phyloP scores from a whole-genome alignment of 1,140 invertebrate genomes.

The Megalopta genalis region DNA sequence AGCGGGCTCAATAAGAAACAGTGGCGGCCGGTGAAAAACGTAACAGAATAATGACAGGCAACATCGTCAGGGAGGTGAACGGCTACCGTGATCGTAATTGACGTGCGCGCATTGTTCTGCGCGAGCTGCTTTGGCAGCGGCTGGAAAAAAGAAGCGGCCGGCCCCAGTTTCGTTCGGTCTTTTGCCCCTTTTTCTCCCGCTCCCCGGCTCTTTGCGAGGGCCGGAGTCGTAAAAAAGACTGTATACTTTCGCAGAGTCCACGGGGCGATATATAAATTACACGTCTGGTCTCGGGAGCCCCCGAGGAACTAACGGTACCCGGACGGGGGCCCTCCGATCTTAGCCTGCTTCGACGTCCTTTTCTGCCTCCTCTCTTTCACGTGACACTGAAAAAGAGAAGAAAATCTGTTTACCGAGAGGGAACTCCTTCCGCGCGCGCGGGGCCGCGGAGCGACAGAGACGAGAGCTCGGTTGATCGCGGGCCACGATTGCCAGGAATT shows the following conservation, averaged over 20 bases:
- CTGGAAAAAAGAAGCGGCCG: slow-evolving; percentile 25
- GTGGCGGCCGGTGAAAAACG: slow-evolving; percentile 13
- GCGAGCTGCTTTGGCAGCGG: slow-evolving; percentile 19
- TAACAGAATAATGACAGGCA: slow-evolving; percentile 48
- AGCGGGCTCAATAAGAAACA: slow-evolving; percentile 11
- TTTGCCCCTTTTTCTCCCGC: background rate
- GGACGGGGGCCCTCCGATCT: slow-evolving; percentile 47
- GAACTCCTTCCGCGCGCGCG: slow-evolving; percentile 32
- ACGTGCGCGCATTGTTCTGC: slow-evolving; percentile 60
- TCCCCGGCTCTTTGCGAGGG: no score
- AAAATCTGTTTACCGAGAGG: slow-evolving; percentile 51
- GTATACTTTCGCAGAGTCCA: slow-evolving; percentile 57
- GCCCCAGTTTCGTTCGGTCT: background rate
- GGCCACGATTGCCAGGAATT: slow-evolving; percentile 72
- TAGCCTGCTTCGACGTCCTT: slow-evolving; percentile 35
- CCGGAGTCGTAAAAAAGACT: slow-evolving; percentile 53
- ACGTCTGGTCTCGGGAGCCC: slow-evolving; percentile 67
- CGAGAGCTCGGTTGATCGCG: slow-evolving; percentile 65
- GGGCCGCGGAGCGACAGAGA: slow-evolving; percentile 14
- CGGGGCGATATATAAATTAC: slow-evolving; percentile 74
- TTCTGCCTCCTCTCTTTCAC: slow-evolving; percentile 28
- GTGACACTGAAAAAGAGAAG: slow-evolving; percentile 62
- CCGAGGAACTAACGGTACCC: slow-evolving; percentile 68
- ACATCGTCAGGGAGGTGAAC: slow-evolving; percentile 57
- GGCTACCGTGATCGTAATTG: slow-evolving; percentile 69